Evolutionary conservation across 2,888 invertebrate species (phyloP), one percentile per base, ranked within the genome.

Genomic region (Oscheius sp.): DNA sequence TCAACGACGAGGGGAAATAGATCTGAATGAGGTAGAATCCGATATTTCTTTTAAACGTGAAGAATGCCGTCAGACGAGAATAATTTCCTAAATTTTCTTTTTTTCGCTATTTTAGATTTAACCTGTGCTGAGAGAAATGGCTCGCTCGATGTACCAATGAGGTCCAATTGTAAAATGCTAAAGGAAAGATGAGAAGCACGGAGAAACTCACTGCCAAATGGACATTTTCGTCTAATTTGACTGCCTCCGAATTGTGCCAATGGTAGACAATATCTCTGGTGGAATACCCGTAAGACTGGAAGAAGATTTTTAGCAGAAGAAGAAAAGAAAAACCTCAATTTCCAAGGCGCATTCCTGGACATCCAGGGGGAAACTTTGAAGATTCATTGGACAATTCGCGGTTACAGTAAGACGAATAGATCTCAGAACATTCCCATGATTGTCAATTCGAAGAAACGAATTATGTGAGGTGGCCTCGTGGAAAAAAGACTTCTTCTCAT

Each of bases 131-230:
- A 87, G 73, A n/a, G 79, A 81, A 25, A 86, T 87, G n/a, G 80
- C 72, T 42, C 86, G 73, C 64, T 86, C 86, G 45, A 82, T 75
- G 55, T 82, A 80, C 64, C 81, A 78, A 64, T 84, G 84, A 6
- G 83, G 83, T 31, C 81, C 83, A 29, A 88, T 83, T 10, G 82
- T 79, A 67, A 87, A 87, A 75, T 88, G 87, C n/a, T n/a, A n/a
- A n/a, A n/a, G n/a, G n/a, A n/a, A n/a, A n/a, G n/a, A n/a, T n/a
- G n/a, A n/a, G n/a, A n/a, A n/a, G n/a, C n/a, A n/a, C n/a, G n/a
- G n/a, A n/a, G n/a, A n/a, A n/a, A n/a, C n/a, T n/a, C n/a, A n/a
- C n/a, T 1, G 87, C 88, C 64, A 87, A 73, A 69, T 87, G 85
- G 1, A 88, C 86, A 50, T 84, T 84, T 42, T 82, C 81, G 63